Evolutionary conservation across 2,888 invertebrate genomes (phyloP), one percentile per base, ranked within the genome.

Genomic region (Chrysomela aeneicollis): DNA sequence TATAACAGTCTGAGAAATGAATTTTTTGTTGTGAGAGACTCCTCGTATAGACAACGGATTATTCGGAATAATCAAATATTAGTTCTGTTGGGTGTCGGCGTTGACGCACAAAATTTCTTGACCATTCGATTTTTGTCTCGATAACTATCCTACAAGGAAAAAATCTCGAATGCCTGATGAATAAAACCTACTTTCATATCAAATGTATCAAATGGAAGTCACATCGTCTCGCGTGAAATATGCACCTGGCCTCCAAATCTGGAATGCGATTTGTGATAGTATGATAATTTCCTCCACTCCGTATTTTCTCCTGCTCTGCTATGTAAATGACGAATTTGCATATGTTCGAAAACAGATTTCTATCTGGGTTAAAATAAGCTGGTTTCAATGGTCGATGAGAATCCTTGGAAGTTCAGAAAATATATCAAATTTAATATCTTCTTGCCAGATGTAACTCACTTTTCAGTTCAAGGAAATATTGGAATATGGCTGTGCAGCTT

Each of bases 181-280:
- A 42, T 54, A n/a, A 37, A 19, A 21, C 42, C 1, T 12, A 54
- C 37, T 54, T 37, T 15, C 54, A 37, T 37, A 54, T 37, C 42
- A 37, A 37, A 37, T 54, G 54, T 37, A 54, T 37, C 42, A 37
- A 37, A 37, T 54, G 54, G 42, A 35, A 53, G 53, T 19, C 8
- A 37, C 22, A 54, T 17, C 37, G 19, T 21, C 35, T 54, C 37
- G 21, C 54, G 21, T 54, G 22, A 15, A 54, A 42, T 54, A 54
- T 54, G 54, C 54, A 42, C 37, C n/a, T 54, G 21, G 37, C 21
- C 10, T n/a, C 8, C 19, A 54, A n/a, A 21, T 37, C 22, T 54
- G 17, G 19, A 54, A 37, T 37, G 22, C 17, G 37, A 54, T 54
- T 42, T 54, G n/a, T n/a, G 37, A 54, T 54, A 32, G 54, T 15